Conservation (phyloP, 2,888 invertebrate species). For the Andrena minutula region DNA sequence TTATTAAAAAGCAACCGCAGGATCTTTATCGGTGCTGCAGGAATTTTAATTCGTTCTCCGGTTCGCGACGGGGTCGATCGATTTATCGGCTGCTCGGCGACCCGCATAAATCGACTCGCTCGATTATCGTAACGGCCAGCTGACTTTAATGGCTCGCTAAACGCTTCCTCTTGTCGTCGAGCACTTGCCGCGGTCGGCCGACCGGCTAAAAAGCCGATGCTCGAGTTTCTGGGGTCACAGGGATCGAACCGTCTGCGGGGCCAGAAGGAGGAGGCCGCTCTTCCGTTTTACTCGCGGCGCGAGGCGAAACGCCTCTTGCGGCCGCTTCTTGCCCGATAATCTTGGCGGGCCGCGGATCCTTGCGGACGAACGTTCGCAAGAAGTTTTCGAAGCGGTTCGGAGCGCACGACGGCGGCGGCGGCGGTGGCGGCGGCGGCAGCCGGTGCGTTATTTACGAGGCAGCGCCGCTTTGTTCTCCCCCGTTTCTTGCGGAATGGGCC, state of each 20-base stretch:
- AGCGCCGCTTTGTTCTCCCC: slow-evolving; percentile 12
- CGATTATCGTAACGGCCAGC: slow-evolving; percentile 66
- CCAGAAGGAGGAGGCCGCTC: slow-evolving; percentile 34
- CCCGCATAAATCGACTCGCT: slow-evolving; percentile 60
- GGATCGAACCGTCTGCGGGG: slow-evolving; percentile 8
- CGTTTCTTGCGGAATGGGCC: slow-evolving; percentile 26
- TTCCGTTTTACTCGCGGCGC: not conserved
- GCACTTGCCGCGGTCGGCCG: slow-evolving; percentile 42
- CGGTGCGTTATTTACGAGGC: slow-evolving; percentile 54
- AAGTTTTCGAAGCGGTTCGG: slow-evolving; percentile 14
- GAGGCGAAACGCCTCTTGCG: not conserved
- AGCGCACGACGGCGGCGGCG: slow-evolving; percentile 16
- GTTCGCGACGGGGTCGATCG: slow-evolving; percentile 25
- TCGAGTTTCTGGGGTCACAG: not conserved
- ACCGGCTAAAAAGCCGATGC: slow-evolving; percentile 34
- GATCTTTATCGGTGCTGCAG: slow-evolving; percentile 36
- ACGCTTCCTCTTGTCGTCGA: slow-evolving; percentile 52
- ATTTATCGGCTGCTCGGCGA: slow-evolving; percentile 41
- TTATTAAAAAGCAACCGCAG: slow-evolving; percentile 80
- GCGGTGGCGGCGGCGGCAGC: slow-evolving; percentile 30
- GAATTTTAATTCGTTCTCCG: not conserved
- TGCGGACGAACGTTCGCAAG: slow-evolving; percentile 35
- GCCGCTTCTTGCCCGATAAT: slow-evolving; percentile 21
- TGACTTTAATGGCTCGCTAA: slow-evolving; percentile 62
- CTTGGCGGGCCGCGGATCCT: slow-evolving; percentile 6